Evolutionary conservation across 2,888 invertebrate genomes (phyloP).

Genomic region (Podabrus alpinus): DNA sequence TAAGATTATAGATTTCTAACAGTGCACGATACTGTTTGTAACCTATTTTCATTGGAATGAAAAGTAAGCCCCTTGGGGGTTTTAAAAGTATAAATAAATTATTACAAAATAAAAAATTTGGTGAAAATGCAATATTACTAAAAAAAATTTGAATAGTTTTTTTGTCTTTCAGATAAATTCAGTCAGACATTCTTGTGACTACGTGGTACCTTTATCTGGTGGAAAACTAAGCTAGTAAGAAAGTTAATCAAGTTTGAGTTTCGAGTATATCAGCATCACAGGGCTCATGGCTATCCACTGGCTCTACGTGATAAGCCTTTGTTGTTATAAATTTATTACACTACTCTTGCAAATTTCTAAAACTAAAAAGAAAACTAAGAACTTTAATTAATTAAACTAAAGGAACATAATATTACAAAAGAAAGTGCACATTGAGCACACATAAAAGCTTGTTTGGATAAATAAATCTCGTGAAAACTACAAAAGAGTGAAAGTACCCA

Average conservation of each 20-base stretch:
- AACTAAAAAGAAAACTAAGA: neutral
- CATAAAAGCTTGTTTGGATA: neutral
- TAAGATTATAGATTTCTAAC: neutral
- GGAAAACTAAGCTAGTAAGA: too few relatives aligned
- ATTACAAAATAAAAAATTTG: too few relatives aligned
- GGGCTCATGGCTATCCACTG: too few relatives aligned
- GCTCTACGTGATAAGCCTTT: too few relatives aligned
- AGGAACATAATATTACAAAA: neutral
- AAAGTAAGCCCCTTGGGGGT: neutral
- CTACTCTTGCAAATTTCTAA: neutral
- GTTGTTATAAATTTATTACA: too few relatives aligned
- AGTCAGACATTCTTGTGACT: too few relatives aligned
- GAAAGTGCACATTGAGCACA: neutral
- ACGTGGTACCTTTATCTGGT: too few relatives aligned
- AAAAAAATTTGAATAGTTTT: too few relatives aligned
- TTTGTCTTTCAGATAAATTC: too few relatives aligned
- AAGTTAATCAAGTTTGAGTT: neutral
- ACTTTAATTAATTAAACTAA: neutral
- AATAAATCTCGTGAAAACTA: neutral
- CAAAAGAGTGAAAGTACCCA: neutral
- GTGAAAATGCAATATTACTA: too few relatives aligned
- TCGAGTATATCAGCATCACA: neutral
- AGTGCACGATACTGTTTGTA: neutral
- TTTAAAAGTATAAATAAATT: neutral
- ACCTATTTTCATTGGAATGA: neutral